These are phyloP conservation scores for Acanthococcus lagerstroemiae DNA, from an alignment of 2,888 invertebrate species.

Conservation along the genomic window DNA sequence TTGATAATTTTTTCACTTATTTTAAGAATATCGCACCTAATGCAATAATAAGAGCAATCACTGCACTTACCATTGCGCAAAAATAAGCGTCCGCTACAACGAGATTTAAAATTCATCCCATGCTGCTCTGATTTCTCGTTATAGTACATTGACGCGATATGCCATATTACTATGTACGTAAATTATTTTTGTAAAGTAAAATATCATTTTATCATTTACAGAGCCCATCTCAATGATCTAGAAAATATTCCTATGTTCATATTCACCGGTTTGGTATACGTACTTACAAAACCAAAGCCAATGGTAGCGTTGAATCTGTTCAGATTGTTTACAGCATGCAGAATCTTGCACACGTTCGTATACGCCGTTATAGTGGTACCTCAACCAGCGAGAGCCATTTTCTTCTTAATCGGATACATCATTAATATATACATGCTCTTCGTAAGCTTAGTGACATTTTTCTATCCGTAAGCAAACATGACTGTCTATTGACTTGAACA, in stretches of 20 bases:
- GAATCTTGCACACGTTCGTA: constrained; percentile 54
- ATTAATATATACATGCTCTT: constrained; percentile 30
- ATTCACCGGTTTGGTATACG: constrained; percentile 50
- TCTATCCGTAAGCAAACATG: background rate
- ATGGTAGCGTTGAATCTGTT: constrained; percentile 48
- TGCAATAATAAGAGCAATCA: no score
- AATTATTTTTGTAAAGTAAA: no score
- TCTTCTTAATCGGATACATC: constrained; percentile 42
- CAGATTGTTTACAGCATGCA: constrained; percentile 48
- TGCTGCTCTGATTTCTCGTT: no score
- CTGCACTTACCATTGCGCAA: no score
- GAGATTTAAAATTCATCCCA: no score
- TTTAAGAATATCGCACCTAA: no score
- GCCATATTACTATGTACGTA: no score
- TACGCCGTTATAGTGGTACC: constrained; percentile 53
- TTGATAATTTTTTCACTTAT: no score
- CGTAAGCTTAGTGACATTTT: constrained; percentile 14
- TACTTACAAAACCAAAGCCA: constrained; percentile 49
- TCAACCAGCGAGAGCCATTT: constrained; percentile 48
- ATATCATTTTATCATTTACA: no score
- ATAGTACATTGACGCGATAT: no score
- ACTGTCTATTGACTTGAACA: background rate
- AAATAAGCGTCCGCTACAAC: no score
- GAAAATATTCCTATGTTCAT: constrained; percentile 61
- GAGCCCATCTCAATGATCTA: constrained; percentile 60